These are phyloP conservation scores for Lucifuga dentata DNA, from an alignment of 2,113 vertebrate genomes.

Conservation along the genomic window DNA sequence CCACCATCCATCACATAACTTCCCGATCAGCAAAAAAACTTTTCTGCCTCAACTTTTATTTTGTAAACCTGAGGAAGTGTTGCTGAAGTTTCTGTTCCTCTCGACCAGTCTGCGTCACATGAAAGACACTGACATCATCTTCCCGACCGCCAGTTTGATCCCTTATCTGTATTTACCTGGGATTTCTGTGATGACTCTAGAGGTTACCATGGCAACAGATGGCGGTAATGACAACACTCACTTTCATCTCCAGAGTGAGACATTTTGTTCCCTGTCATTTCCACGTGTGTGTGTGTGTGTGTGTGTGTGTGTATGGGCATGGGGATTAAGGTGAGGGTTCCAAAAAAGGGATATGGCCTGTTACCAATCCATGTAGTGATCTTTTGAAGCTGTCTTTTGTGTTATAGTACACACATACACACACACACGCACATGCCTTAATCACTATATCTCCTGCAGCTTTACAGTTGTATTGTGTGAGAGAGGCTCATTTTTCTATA, in stretches of 20 bases:
- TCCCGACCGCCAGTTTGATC: constrained; percentile 42
- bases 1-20: too few species aligned
- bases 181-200: constrained; percentile 37
- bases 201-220: constrained; percentile 39
- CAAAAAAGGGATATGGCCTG: constrained; percentile 44
- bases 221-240: constrained; percentile 6
- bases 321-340: constrained; percentile 37
- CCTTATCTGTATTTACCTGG: constrained; percentile 73
- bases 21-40: too few species aligned
- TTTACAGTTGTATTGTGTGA: neutral
- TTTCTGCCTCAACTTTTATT: too few species aligned
- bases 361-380: constrained; percentile 58
- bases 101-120: constrained; percentile 17
- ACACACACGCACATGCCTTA: constrained; percentile 5
- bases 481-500: neutral
- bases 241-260: constrained; percentile 67
- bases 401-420: constrained; percentile 18
- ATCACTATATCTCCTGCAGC: neutral
- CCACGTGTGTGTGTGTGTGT: neutral
- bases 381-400: constrained; percentile 44
- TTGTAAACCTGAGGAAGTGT: too few species aligned
- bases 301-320: constrained; percentile 7
- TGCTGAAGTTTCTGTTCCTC: neutral
- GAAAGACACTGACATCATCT: constrained; percentile 37
- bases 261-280: constrained; percentile 65